A percentile compares a stretch with the other conserved stretches of the same genome.
Conservation (phyloP, 2,888 invertebrate species). For the Torymus tubicola region DNA sequence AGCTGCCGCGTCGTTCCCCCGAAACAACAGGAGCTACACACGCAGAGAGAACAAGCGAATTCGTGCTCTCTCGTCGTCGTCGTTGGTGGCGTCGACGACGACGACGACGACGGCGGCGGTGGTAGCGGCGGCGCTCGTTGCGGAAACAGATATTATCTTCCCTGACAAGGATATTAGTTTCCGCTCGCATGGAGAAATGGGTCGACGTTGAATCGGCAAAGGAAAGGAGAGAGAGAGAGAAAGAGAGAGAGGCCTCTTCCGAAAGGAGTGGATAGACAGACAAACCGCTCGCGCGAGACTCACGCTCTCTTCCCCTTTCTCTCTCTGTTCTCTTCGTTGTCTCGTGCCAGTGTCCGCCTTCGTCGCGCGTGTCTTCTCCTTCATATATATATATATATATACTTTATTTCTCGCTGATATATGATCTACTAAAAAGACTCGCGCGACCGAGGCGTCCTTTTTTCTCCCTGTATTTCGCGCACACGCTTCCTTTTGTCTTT, state of each 20-base stretch:
- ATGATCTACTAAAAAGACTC: conserved; percentile 37
- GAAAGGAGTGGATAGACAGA: conserved; percentile 56
- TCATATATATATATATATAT: conserved; percentile 7
- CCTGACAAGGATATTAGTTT: conserved; percentile 64
- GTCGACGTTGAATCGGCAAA: conserved; percentile 59
- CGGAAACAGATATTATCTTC: conserved; percentile 63
- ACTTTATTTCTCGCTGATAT: conserved; percentile 44
- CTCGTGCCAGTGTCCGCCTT: background rate
- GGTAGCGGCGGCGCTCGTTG: conserved; percentile 25
- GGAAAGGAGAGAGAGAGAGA: conserved; percentile 21
- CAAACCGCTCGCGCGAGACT: conserved; percentile 34
- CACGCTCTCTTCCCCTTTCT: background rate
- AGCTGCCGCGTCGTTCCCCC: background rate
- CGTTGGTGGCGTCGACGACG: too few species aligned
- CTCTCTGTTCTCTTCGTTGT: background rate
- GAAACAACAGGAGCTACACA: background rate
- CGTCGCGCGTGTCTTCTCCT: background rate
- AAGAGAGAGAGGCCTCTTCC: background rate
- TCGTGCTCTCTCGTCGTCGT: too few species aligned
- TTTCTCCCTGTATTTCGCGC: background rate
- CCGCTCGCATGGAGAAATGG: conserved; percentile 62
- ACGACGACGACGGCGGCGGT: background rate
- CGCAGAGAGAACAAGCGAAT: too few species aligned
- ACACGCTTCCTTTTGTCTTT: background rate
- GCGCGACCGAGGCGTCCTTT: background rate